phyloP scores from a whole-genome alignment of 2,888 invertebrate species.

The Silvanus unidentatus region DNA sequence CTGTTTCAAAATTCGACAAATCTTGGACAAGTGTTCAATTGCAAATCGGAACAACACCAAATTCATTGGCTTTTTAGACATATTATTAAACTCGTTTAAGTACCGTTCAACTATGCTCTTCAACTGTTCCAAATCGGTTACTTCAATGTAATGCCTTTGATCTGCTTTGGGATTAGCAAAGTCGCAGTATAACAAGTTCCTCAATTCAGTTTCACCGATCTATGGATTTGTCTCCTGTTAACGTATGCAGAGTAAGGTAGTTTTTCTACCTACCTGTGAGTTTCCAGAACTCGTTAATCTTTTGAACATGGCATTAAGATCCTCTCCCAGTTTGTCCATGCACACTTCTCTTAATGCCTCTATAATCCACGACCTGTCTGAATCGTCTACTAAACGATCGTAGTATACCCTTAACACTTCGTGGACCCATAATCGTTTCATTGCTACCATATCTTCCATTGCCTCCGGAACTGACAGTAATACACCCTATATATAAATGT shows the following conservation, averaged over 20 bases:
- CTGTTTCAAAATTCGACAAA: constrained; percentile 85
- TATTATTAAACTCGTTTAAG: constrained; percentile 85
- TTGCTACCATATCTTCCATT: constrained; percentile 74
- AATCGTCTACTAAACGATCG: constrained; percentile 83
- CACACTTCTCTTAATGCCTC: constrained; percentile 61
- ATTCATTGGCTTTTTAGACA: constrained; percentile 96
- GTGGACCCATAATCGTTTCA: constrained; percentile 92
- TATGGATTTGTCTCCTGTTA: neutral
- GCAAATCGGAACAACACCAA: constrained; percentile 90
- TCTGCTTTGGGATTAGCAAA: constrained; percentile 93
- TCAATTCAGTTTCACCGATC: constrained; percentile 75
- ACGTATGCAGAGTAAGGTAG: too few species aligned
- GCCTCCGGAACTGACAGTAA: constrained; percentile 88
- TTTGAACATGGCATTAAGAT: constrained; percentile 64
- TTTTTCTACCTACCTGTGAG: constrained; percentile 14
- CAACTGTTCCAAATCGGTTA: constrained; percentile 73
- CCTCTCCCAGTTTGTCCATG: constrained; percentile 54
- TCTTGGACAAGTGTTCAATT: constrained; percentile 86
- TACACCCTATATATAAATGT: constrained; percentile 61
- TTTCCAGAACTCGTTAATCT: constrained; percentile 51
- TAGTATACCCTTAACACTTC: constrained; percentile 89
- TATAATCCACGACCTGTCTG: constrained; percentile 77
- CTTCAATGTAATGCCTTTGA: constrained; percentile 81
- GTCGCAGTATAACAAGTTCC: constrained; percentile 88
- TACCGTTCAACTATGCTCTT: constrained; percentile 80